Base-by-base conservation (phyloP, 2,113 vertebrate genomes). In the Tachuris rubrigastra region DNA sequence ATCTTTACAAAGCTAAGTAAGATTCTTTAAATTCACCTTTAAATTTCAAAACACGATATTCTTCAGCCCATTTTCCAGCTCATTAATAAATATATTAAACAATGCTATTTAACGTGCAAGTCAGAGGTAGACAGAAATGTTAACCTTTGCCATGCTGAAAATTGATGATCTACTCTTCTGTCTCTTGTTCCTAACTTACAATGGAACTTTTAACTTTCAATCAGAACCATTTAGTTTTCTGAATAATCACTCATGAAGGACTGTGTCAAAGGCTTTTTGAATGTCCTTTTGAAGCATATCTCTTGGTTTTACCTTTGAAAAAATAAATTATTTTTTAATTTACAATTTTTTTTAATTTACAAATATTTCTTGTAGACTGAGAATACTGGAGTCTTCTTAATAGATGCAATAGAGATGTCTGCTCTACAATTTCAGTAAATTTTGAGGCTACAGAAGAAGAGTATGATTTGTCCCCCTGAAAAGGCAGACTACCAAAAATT, bases 81-180 rank as follows among this genome's bases (percentile, higher is more conserved):
- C 79, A 84, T 90, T 95, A 88, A 91, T 76, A 94, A 92, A 83
- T 79, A 77, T 49, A 91, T 83, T 89, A 94, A 91, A 71, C 81
- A 94, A 95, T 65, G 46, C 27, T 49, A 41, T 73, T 75, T 78
- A 95, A 89, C 10, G 46, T 50, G 73, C 39, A 95, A 71, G 71
- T 82, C 78, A 93, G 63, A 10, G 46, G 78, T 23, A 91, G 49
- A 80, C 42, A 89, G 59, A 93, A 89, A 75, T 1, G 5, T 85
- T 93, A 96, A 94, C 82, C 82, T 96, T 86, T 93, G 93, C 56
- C 82, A 88, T 56, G 37, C 25, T 72, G 90, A 71, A 94, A 96
- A 93, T 56, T 65, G 85, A 56, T 68, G 80, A 90, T 94, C 33
- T 47, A 71, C 63, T 83, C 35, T 31, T 93, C 74, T 77, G 49